Percentiles rank a stretch among this genome's conserved stretches.
Conservation (phyloP, 53 echinoderm and acorn worm genomes). For the Apostichopus leukothele region DNA sequence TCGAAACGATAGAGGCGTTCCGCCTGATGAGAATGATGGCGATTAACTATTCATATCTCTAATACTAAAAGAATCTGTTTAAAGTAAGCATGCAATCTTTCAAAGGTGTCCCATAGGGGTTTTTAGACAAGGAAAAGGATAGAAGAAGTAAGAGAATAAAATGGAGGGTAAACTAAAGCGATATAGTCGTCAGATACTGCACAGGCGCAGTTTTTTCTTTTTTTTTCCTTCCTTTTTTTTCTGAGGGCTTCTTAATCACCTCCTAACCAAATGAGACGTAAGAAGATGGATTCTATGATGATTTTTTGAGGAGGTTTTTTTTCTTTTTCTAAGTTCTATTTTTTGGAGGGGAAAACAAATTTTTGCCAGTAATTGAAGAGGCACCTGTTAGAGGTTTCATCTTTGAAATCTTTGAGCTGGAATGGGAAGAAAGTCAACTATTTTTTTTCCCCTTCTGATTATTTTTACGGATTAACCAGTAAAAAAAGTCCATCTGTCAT, state of each 20-base stretch:
- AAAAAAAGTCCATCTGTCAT: constrained; percentile 4
- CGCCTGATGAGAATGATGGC: constrained; percentile 23
- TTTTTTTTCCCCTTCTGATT: neutral
- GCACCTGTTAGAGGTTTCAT: constrained; percentile 25
- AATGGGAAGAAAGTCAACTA: neutral
- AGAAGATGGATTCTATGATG: constrained; percentile 29
- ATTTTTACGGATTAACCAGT: neutral
- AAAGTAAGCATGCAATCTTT: constrained; percentile 49
- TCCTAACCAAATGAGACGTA: constrained; percentile 32
- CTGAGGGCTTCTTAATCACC: constrained; percentile 17
- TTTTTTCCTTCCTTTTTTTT: too few relatives aligned
- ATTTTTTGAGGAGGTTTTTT: constrained; percentile 26
- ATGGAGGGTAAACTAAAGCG: constrained; percentile 32
- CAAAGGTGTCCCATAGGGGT: constrained; percentile 42
- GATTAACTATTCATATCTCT: constrained; percentile 48
- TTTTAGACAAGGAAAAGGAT: constrained; percentile 21
- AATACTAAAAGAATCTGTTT: constrained; percentile 50
- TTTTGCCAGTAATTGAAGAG: constrained; percentile 42
- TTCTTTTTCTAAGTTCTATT: neutral
- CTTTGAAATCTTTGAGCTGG: constrained; percentile 13
- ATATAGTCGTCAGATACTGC: constrained; percentile 41
- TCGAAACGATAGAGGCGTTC: constrained; percentile 43
- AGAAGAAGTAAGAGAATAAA: constrained; percentile 14
- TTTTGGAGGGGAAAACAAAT: constrained; percentile 33
- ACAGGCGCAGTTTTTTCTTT: neutral